Conservation (phyloP, 2,797 vertebrate genomes). For the Artibeus jamaicensis region DNA sequence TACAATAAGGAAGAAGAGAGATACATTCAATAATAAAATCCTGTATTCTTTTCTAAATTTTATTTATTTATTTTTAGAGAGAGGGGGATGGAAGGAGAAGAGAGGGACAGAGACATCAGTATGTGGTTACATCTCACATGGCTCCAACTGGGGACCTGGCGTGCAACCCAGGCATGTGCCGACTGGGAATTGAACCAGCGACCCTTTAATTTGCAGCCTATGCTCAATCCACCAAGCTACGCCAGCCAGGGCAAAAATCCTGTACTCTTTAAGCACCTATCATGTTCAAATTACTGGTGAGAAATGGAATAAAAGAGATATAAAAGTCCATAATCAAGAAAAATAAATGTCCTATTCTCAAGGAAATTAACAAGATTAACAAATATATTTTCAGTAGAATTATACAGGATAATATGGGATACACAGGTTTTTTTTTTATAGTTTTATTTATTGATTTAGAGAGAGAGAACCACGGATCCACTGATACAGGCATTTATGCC, state of each 20-base stretch:
- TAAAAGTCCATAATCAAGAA: background rate
- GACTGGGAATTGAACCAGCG: no score
- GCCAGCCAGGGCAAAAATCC: background rate
- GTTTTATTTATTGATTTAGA: background rate
- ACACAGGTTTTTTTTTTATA: background rate
- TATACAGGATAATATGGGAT: background rate
- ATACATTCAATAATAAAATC: background rate
- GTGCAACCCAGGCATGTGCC: no score
- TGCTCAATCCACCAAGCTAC: no score
- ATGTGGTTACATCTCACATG: no score
- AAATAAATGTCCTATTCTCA: background rate
- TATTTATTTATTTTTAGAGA: no score
- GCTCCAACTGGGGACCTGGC: no score
- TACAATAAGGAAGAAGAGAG: background rate
- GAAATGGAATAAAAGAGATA: background rate
- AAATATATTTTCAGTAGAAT: background rate
- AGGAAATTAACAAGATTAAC: slow-evolving; percentile 3
- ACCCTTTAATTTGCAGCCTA: no score
- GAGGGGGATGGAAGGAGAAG: no score
- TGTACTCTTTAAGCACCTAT: background rate
- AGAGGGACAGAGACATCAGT: no score
- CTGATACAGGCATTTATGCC: background rate
- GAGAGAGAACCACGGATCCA: background rate
- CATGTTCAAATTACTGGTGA: background rate
- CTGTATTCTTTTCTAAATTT: background rate